Base-by-base conservation (phyloP, 1,140 invertebrate genomes). In the Leguminivora glycinivorella region DNA sequence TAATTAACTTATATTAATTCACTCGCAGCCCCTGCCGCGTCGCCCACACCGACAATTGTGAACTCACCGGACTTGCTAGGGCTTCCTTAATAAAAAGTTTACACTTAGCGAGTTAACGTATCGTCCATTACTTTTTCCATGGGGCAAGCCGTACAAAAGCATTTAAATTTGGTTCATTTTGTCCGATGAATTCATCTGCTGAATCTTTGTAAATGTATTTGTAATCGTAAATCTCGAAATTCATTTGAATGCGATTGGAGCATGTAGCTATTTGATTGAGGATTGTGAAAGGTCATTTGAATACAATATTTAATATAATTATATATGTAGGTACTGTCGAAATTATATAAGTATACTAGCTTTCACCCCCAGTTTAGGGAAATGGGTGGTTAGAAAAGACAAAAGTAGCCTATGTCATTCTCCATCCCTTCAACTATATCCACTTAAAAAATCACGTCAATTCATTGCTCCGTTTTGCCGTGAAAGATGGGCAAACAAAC, bases 1-100 rank as follows among this genome's bases (percentile, higher is more conserved):
- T 84, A 83, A 86, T 77, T 79, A 82, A 78, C 73, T 82, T 74
- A 67, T 84, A 76, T 70, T 83, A 84, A 81, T 87, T 89, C 77
- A 34, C 58, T 47, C 69, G 71, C 68, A 72, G 70, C 12, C 29
- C 34, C 58, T 17, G 58, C 56, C 19, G 12, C 56, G 19, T 29
- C 47, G 47, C 47, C 47, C 47, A 52, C 47, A 9, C 19, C 47
- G 19, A 22, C 47, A 52, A 47, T 47, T 12, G 56, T 26, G 14
- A 25, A 25, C 25, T 29, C 58, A 29, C 58, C 14, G 47, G 58
- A 63, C 58, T 63, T 63, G 58, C 58, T 63, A 63, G 0, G 58
- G 58, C 25, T 63, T 63, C 58, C 58, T 63, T 63, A 63, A 63
- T 63, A 63, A 63, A 63, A 63, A 63, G 58, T 63, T 63, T 63